These are phyloP conservation scores for Gobio gobio DNA, from an alignment of 2,113 vertebrate genomes.

Conservation along the genomic window DNA sequence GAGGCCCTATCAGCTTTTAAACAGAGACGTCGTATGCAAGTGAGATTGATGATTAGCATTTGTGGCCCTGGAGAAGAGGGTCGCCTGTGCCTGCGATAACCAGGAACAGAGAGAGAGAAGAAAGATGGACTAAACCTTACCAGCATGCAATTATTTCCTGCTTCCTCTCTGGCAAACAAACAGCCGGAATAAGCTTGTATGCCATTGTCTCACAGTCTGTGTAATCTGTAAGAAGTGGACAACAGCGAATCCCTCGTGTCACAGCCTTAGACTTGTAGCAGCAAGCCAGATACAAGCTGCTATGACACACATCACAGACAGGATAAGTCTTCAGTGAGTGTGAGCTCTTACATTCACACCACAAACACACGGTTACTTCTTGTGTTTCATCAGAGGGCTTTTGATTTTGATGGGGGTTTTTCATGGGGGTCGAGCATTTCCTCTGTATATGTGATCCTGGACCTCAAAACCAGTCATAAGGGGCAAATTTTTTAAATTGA, in stretches of 20 bases:
- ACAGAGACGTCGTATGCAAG: constrained; percentile 86
- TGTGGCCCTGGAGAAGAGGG: constrained; percentile 79
- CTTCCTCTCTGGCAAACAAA: constrained; percentile 76
- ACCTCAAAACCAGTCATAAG: too few species aligned
- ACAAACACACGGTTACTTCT: background rate
- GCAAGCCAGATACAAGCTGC: constrained; percentile 71
- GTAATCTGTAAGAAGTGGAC: constrained; percentile 81
- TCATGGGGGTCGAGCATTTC: too few species aligned
- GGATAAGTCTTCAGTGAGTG: background rate
- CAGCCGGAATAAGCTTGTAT: constrained; percentile 71
- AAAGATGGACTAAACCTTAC: constrained; percentile 36
- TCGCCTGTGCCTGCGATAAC: constrained; percentile 81
- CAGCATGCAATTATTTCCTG: constrained; percentile 25
- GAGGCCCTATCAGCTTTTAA: constrained; percentile 95
- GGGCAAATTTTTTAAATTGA: too few species aligned
- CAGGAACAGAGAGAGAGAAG: constrained; percentile 54
- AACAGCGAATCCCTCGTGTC: constrained; percentile 75
- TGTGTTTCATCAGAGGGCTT: background rate
- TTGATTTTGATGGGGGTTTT: too few species aligned
- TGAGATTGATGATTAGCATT: constrained; percentile 94
- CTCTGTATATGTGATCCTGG: too few species aligned
- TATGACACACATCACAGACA: constrained; percentile 62
- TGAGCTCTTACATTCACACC: background rate
- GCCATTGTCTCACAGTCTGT: constrained; percentile 80
- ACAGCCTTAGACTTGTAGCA: constrained; percentile 76